Evolutionary conservation across 2,113 vertebrate species (phyloP).

Genomic region (Porphyrio hochstetteri): DNA sequence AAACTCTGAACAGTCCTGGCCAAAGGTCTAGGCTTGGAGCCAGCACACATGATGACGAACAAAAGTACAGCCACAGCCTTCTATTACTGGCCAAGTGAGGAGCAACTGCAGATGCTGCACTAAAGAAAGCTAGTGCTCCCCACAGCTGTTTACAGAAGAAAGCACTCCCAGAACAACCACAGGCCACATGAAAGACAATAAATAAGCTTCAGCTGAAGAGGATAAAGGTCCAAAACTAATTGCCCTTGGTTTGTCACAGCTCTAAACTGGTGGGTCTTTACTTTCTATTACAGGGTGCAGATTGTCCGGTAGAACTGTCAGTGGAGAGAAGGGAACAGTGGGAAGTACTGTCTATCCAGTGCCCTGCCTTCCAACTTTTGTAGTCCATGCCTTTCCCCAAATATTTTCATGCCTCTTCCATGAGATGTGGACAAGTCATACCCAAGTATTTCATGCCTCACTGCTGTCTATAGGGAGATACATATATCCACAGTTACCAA

Average conservation of each 20-base stretch:
- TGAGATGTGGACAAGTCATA: neutral
- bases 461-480: neutral
- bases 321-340: neutral
- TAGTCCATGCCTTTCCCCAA: neutral
- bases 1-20: neutral
- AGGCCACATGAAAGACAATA: conserved; percentile 29
- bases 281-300: neutral
- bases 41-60: neutral
- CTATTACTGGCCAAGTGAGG: neutral
- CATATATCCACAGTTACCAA: neutral
- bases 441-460: neutral
- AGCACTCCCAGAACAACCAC: conserved; percentile 4
- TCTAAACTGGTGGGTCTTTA: neutral
- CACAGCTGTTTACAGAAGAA: neutral
- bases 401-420: neutral
- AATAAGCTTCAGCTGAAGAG: conserved; percentile 6
- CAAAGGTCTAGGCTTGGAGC: neutral
- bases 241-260: neutral
- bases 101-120: conserved; percentile 10
- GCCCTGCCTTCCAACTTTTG: neutral
- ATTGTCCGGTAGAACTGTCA: neutral
- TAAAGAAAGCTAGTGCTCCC: conserved; percentile 18
- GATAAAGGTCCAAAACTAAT: neutral
- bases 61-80: neutral
- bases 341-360: neutral